Evolutionary conservation across 2,113 vertebrate species (phyloP), one percentile per base, ranked within the genome.

Genomic region (Cisticola juncidis): DNA sequence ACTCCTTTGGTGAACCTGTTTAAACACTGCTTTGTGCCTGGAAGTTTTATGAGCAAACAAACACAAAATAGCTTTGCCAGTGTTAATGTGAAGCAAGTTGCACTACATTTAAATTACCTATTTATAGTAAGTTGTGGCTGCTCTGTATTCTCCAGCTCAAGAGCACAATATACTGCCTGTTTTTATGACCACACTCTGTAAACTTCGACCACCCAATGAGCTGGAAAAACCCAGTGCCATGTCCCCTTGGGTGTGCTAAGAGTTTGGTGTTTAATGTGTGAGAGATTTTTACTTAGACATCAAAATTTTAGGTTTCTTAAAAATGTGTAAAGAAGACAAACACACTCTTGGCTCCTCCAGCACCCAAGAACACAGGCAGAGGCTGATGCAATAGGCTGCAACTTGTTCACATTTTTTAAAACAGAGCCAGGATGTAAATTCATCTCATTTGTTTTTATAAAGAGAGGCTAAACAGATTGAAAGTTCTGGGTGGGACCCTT

Each of bases 361-460:
- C 0, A 0, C 19, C 31, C 20, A 22, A 70, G 50, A 88, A 62
- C 12, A 7, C 48, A 86, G 81, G 70, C 73, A 72, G 70, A 70
- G 70, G 79, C 90, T 94, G 94, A 96, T 95, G 94, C 85, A 96
- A 92, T 86, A 19, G 0, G 5, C 60, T 93, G 87, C 76, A 96
- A 94, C 71, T 88, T 71, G 47, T 58, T 91, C 84, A 28, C 31
- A 8, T 53, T 72, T 78, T 45, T 77, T 44, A 51, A 51, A 91
- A 58, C 1, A 0, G 35, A 95, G 74, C 87, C 87, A 91, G 54
- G 50, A 94, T 18, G 45, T 88, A 88, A 87, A 82, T 71, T 77
- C 1, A 40, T 82, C 70, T 85, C 14, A 5, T 76, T 85, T 24
- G 6, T 35, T 15, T 76, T 76, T 42, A 45, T 28, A 47, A 76